A percentile compares a stretch with the other conserved stretches of the same genome.
These are phyloP conservation scores for Spea bombifrons DNA, from an alignment of 2,113 vertebrate genomes.

Conservation along the genomic window DNA sequence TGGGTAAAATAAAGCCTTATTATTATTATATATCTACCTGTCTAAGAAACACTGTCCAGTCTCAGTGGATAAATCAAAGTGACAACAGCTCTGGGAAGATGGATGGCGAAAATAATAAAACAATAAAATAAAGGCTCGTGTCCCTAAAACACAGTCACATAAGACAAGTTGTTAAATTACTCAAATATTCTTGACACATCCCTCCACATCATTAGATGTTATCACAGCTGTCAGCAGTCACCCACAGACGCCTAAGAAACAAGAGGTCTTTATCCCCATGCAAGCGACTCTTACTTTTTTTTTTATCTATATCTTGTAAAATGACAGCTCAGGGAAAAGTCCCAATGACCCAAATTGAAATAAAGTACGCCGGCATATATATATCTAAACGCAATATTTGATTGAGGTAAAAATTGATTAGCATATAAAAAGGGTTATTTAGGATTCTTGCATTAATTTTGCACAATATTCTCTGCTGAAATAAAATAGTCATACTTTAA, in stretches of 20 bases:
- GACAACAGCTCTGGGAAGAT: slow-evolving; percentile 9
- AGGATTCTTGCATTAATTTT: neutral
- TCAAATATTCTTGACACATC: slow-evolving; percentile 23
- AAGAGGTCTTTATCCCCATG: neutral
- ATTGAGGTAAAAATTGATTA: slow-evolving; percentile 1
- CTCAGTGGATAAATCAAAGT: slow-evolving; percentile 42
- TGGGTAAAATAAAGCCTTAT: slow-evolving; percentile 2
- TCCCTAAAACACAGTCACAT: slow-evolving; percentile 13
- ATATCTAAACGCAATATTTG: slow-evolving; percentile 18
- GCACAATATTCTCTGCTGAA: no score
- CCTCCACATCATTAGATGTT: slow-evolving; percentile 42
- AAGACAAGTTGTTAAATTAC: slow-evolving; percentile 41
- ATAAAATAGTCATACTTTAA: no score
- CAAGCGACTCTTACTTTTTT: neutral
- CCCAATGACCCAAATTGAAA: slow-evolving; percentile 20
- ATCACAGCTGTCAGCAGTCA: slow-evolving; percentile 43
- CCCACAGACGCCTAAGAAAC: slow-evolving; percentile 8
- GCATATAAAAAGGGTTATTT: slow-evolving; percentile 3
- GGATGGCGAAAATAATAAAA: slow-evolving; percentile 40
- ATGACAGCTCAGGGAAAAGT: slow-evolving; percentile 34
- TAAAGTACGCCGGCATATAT: neutral
- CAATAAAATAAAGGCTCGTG: slow-evolving; percentile 17
- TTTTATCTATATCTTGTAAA: slow-evolving; percentile 43
- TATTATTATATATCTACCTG: slow-evolving; percentile 9
- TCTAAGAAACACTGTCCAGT: slow-evolving; percentile 19